phyloP scores from a whole-genome alignment of 2,888 invertebrate species.

The Fabriciana adippe region DNA sequence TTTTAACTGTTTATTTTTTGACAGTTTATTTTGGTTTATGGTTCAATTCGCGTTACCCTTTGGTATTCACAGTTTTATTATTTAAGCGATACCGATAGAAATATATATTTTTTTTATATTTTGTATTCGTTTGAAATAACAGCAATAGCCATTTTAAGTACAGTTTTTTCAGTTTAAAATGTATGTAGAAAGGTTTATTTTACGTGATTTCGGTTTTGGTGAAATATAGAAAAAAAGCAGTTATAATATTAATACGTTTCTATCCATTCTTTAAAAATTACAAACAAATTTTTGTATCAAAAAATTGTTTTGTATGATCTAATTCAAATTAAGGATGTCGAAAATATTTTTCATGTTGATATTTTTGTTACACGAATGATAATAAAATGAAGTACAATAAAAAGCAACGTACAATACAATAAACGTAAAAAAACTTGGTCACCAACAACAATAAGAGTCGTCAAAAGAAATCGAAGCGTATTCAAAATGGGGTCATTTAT shows the following conservation, averaged over 20 bases:
- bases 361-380: no score
- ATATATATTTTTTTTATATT: conserved; percentile 9
- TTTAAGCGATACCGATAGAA: conserved; percentile 41
- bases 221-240: no score
- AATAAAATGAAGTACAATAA: background rate
- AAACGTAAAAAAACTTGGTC: background rate
- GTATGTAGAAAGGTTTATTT: no score
- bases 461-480: conserved; percentile 20
- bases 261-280: no score
- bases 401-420: background rate
- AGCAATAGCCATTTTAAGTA: no score
- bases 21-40: conserved; percentile 48
- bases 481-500: conserved; percentile 38
- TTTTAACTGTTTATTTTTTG: conserved; percentile 67
- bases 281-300: no score
- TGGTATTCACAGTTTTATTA: conserved; percentile 55
- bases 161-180: no score
- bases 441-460: conserved; percentile 4
- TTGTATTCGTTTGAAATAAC: background rate
- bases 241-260: no score
- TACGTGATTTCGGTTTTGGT: no score
- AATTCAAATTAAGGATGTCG: no score
- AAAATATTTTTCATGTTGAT: no score
- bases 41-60: conserved; percentile 57
- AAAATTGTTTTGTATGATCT: no score